Evolutionary conservation across 2,797 vertebrate species (phyloP), one percentile per base, ranked within the genome.

Genomic region (Sphenodon punctatus): DNA sequence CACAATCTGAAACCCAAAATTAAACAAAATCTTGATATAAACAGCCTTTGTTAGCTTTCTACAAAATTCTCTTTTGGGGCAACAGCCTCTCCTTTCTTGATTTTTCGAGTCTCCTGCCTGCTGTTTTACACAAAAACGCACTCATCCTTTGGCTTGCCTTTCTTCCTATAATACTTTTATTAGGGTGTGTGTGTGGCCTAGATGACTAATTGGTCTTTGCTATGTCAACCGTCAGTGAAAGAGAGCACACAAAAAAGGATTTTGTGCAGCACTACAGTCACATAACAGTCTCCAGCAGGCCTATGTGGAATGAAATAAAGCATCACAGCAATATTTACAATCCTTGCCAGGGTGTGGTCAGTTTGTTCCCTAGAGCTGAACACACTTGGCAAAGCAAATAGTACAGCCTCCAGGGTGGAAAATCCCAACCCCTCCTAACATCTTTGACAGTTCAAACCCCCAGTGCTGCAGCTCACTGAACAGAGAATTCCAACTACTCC

Each of bases 31-130:
- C 30, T 25, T 27, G 42, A 10, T 2, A 27, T 3, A 59, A 69
- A 46, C 80, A 79, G 23, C 25, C 68, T 73, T 53, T 36, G 51
- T 43, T 84, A 81, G 77, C 71, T 86, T 80, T 75, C 67, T 42
- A 22, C 7, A 75, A 61, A 45, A 78, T 88, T 42, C 58, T 19
- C 36, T 72, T 76, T 77, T 36, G 32, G 17, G 38, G 61, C 73
- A 87, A 41, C 0, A n/a, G 56, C 66, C 68, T 85, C 65, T 78
- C 75, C 75, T 92, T 87, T 89, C 90, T 85, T 48, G 79, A 75
- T 85, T 93, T 89, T 84, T 63, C 38, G 58, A 83, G 74, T 80
- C 90, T 63, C 75, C 64, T 68, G 34, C 58, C 1, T 1, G n/a
- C 53, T 41, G 43, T 58, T 78, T 60, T 34, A 69, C 19, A 51